phyloP scores from a whole-genome alignment of 2,888 invertebrate genomes.

The Empis stercorea region DNA sequence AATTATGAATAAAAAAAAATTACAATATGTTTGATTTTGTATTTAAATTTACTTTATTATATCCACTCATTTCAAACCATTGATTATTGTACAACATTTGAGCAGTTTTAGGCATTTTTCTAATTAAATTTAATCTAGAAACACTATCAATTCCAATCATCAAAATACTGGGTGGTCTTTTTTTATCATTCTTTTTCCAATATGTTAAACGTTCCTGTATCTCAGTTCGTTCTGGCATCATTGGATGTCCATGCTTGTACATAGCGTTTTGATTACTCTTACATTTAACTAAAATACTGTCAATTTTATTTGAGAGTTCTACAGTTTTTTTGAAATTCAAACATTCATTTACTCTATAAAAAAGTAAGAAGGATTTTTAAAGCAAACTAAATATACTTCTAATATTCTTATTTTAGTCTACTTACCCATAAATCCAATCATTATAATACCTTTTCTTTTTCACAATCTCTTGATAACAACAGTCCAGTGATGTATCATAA shows the following conservation, averaged over 20 bases:
- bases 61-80: constrained; percentile 62
- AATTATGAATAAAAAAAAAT: not conserved
- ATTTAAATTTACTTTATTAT: constrained; percentile 43
- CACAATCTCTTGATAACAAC: constrained; percentile 30
- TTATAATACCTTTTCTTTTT: constrained; percentile 22
- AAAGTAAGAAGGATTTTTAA: not conserved
- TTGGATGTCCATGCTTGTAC: constrained; percentile 40
- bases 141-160: constrained; percentile 77
- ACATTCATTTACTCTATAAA: constrained; percentile 30
- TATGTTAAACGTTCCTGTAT: constrained; percentile 36
- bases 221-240: constrained; percentile 39
- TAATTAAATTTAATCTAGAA: constrained; percentile 61
- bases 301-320: constrained; percentile 29
- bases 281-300: constrained; percentile 42
- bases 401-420: too few species aligned
- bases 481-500: constrained; percentile 19
- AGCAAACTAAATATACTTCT: too few species aligned
- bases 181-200: constrained; percentile 19
- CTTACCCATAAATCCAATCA: too few species aligned
- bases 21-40: not conserved
- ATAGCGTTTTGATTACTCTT: constrained; percentile 23
- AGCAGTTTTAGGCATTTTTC: constrained; percentile 62
- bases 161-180: constrained; percentile 48
- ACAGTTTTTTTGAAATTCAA: constrained; percentile 34
- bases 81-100: constrained; percentile 51